Conservation (phyloP, 2,888 invertebrate genomes). For the Anorthoa munda region DNA sequence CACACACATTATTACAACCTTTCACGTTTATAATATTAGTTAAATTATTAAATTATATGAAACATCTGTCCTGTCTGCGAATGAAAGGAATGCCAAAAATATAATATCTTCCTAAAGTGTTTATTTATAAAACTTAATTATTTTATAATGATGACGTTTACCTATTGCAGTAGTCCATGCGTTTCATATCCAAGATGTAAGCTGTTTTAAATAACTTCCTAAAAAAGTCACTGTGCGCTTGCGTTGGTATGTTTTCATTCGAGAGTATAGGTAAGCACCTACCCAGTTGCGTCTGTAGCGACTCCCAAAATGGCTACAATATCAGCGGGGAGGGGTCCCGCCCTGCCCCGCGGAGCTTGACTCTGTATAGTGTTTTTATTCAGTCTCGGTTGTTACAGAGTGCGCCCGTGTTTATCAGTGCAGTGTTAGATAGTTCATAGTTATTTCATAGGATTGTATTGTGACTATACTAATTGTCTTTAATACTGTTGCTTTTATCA, state of each 20-base stretch:
- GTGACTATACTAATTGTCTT: slow-evolving; percentile 46
- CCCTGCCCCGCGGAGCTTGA: slow-evolving; percentile 45
- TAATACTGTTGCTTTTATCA: slow-evolving; percentile 45
- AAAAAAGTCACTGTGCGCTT: slow-evolving; percentile 43
- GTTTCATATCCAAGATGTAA: slow-evolving; percentile 39
- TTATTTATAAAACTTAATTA: slow-evolving; percentile 40
- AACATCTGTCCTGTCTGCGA: slow-evolving; percentile 41
- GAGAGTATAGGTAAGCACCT: slow-evolving; percentile 44
- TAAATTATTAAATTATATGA: slow-evolving; percentile 37
- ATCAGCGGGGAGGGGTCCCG: slow-evolving; percentile 45
- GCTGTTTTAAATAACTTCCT: slow-evolving; percentile 40
- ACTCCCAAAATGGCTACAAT: slow-evolving; percentile 45
- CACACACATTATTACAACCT: slow-evolving; percentile 28
- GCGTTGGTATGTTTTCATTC: slow-evolving; percentile 45
- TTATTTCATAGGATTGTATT: slow-evolving; percentile 46
- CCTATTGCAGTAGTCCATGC: slow-evolving; percentile 39
- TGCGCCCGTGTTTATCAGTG: slow-evolving; percentile 45
- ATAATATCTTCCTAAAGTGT: slow-evolving; percentile 41
- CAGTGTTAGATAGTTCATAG: slow-evolving; percentile 46
- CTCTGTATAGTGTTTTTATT: slow-evolving; percentile 45
- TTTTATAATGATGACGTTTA: slow-evolving; percentile 39
- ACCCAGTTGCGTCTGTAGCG: slow-evolving; percentile 43
- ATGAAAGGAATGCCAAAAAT: slow-evolving; percentile 41
- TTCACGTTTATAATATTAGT: slow-evolving; percentile 31
- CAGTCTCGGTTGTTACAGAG: slow-evolving; percentile 44